phyloP scores from a whole-genome alignment of 2,888 invertebrate species.

The Epicampocera succincta region DNA sequence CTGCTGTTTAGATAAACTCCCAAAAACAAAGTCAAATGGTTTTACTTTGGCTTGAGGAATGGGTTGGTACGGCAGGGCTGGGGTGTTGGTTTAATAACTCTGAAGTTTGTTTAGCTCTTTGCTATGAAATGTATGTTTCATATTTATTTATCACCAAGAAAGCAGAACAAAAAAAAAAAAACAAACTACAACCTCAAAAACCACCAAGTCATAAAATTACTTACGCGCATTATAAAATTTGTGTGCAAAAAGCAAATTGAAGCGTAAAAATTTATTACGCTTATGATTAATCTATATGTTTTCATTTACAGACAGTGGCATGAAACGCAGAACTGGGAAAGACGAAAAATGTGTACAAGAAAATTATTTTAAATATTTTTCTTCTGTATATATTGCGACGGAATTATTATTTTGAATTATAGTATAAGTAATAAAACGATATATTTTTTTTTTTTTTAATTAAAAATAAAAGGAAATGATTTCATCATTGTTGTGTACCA shows the following conservation, averaged over 20 bases:
- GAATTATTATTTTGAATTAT: too few relatives aligned
- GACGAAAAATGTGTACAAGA: neutral
- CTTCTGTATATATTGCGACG: too few relatives aligned
- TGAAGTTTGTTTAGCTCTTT: slow-evolving; percentile 28
- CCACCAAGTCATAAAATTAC: slow-evolving; percentile 81
- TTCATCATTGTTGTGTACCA: too few relatives aligned
- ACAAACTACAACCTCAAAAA: slow-evolving; percentile 70
- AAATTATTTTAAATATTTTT: too few relatives aligned
- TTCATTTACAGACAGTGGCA: slow-evolving; percentile 27
- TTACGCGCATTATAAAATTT: slow-evolving; percentile 81
- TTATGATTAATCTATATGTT: slow-evolving; percentile 72
- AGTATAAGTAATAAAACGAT: too few relatives aligned
- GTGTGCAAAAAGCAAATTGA: slow-evolving; percentile 73
- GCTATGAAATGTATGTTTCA: slow-evolving; percentile 12
- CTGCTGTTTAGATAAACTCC: slow-evolving; percentile 20
- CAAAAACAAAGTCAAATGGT: slow-evolving; percentile 50
- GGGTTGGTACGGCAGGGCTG: neutral
- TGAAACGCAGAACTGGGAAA: neutral
- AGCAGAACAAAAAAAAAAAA: neutral
- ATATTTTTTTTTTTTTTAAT: too few relatives aligned
- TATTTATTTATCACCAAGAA: slow-evolving; percentile 27
- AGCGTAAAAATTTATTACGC: slow-evolving; percentile 80
- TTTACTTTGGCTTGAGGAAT: slow-evolving; percentile 14
- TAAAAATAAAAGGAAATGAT: too few relatives aligned
- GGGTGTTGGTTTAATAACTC: slow-evolving; percentile 40